Percentiles rank a stretch among this genome's conserved stretches.
Evolutionary conservation across 1,140 invertebrate genomes (phyloP).

Genomic region (Pinna nobilis): DNA sequence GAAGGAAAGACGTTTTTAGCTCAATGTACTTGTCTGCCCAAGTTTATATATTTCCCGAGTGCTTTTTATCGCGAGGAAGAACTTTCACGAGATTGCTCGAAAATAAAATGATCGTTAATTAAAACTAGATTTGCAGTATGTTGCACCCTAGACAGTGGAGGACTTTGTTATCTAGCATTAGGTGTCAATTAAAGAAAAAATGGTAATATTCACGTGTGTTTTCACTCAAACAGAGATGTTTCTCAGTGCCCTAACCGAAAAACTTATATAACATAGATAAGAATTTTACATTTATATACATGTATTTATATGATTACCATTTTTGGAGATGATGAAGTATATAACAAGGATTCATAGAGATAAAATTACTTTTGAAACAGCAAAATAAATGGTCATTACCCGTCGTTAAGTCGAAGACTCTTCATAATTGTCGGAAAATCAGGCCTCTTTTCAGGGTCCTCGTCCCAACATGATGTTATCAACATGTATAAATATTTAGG

Average conservation of each 20-base stretch:
- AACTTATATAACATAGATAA: background rate
- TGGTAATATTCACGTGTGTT: no score
- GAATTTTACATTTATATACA: background rate
- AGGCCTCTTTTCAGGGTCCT: conserved; percentile 47
- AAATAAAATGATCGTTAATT: background rate
- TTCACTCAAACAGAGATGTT: no score
- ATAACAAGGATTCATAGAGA: no score
- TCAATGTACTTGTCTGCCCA: background rate
- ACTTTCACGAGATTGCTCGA: background rate
- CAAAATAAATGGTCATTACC: conserved; percentile 19
- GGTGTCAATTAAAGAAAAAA: no score
- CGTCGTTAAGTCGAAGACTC: conserved; percentile 79
- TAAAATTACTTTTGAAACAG: background rate
- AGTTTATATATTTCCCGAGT: background rate
- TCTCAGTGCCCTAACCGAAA: no score
- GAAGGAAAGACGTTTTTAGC: background rate
- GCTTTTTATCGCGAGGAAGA: no score
- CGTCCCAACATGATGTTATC: conserved; percentile 47
- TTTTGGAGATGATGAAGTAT: background rate
- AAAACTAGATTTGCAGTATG: background rate
- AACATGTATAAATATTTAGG: conserved; percentile 1
- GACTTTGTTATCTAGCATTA: background rate
- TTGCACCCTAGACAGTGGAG: background rate
- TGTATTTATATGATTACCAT: background rate
- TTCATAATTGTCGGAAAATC: conserved; percentile 79